phyloP scores from a whole-genome alignment of 2,888 invertebrate species.

The Willowsia nigromaculata region DNA sequence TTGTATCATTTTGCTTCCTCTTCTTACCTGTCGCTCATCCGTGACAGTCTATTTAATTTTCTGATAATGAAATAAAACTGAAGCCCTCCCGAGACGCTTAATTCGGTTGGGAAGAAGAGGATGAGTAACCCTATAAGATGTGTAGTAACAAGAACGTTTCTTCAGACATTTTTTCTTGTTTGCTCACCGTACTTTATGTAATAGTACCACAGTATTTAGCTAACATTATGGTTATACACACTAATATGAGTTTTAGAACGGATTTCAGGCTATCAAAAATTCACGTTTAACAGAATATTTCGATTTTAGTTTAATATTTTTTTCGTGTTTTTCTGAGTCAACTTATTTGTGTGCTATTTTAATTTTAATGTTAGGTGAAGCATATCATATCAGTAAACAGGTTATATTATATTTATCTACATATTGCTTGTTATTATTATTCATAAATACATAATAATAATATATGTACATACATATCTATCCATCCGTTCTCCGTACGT shows the following conservation, averaged over 20 bases:
- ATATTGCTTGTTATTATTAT: background rate
- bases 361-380: conserved; percentile 68
- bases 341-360: conserved; percentile 64
- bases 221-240: background rate
- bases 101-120: background rate
- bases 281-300: background rate
- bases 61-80: conserved; percentile 35
- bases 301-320: conserved; percentile 12
- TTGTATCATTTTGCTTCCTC: conserved; percentile 11
- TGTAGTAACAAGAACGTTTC: background rate
- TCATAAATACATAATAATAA: background rate
- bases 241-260: conserved; percentile 12
- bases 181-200: background rate
- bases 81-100: background rate
- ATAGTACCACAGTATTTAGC: background rate
- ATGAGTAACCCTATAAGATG: background rate
- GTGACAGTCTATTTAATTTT: conserved; percentile 57
- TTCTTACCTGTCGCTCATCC: conserved; percentile 71
- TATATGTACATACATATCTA: background rate
- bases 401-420: background rate
- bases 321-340: conserved; percentile 19
- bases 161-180: background rate
- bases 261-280: background rate
- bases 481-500: conserved; percentile 51
- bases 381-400: conserved; percentile 34